Conservation (phyloP, 1,140 invertebrate species). For the Carcinoscorpius rotundicauda region DNA sequence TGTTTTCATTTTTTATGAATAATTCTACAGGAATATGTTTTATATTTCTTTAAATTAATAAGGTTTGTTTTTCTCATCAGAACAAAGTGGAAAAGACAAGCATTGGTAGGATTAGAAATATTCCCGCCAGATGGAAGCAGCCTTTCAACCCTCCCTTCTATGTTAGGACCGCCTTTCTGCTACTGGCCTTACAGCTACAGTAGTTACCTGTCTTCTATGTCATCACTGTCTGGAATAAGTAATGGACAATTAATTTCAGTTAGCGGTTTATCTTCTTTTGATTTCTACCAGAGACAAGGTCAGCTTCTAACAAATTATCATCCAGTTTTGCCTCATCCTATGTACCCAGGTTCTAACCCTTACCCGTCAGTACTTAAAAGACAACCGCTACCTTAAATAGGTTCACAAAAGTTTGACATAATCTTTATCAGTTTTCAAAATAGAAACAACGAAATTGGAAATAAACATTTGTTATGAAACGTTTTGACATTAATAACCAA, state of each 20-base stretch:
- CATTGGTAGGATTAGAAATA: constrained; percentile 20
- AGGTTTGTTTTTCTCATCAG: constrained; percentile 1
- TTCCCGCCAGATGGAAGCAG: constrained; percentile 12
- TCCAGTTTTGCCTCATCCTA: constrained; percentile 12
- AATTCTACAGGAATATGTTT: too few relatives aligned
- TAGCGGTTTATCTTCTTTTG: constrained; percentile 7
- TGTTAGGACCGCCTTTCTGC: constrained; percentile 13
- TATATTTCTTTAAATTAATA: too few relatives aligned
- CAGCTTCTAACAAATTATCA: not conserved
- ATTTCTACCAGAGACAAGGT: constrained; percentile 12
- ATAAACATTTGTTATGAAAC: too few relatives aligned
- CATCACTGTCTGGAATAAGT: constrained; percentile 14
- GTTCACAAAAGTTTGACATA: too few relatives aligned
- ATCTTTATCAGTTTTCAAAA: too few relatives aligned
- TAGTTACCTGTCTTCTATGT: constrained; percentile 17
- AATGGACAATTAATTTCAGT: not conserved
- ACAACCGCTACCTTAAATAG: too few relatives aligned
- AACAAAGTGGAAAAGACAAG: constrained; percentile 24
- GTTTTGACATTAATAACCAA: too few relatives aligned
- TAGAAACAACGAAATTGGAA: too few relatives aligned
- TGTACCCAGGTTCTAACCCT: constrained; percentile 10
- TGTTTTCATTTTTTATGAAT: too few relatives aligned
- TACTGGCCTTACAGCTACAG: constrained; percentile 20
- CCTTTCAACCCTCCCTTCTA: constrained; percentile 4
- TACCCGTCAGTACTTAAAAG: constrained; percentile 7